phyloP scores from a whole-genome alignment of 2,888 invertebrate species.

The Ischnus inquisitorius region DNA sequence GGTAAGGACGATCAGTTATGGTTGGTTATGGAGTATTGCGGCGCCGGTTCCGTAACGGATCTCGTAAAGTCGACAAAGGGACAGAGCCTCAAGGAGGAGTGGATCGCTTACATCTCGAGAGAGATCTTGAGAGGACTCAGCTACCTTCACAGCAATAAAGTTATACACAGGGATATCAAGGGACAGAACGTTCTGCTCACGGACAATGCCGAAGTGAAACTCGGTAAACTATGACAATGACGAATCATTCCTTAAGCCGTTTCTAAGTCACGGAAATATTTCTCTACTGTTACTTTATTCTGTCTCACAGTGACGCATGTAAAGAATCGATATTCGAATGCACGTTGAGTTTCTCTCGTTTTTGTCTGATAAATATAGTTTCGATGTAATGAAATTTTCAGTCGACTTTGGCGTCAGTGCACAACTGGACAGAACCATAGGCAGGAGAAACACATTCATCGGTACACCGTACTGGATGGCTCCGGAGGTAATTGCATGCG shows the following conservation, averaged over 20 bases:
- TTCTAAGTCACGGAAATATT: neutral
- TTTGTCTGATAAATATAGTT: neutral
- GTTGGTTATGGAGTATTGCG: conserved; percentile 99
- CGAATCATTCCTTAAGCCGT: neutral
- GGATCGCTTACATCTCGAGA: conserved; percentile 99
- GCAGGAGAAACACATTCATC: conserved; percentile 99
- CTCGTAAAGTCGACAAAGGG: conserved; percentile 99
- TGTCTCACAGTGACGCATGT: neutral
- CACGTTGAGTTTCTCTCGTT: neutral
- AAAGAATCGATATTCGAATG: neutral
- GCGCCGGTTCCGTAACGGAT: conserved; percentile 99
- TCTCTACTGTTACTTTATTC: neutral
- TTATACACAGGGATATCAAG: conserved; percentile 99
- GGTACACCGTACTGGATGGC: conserved; percentile 99
- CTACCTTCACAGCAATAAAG: conserved; percentile 99
- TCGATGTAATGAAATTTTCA: conserved; percentile 82
- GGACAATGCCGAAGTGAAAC: conserved; percentile 99
- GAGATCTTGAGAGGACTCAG: conserved; percentile 98
- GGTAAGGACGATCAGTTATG: conserved; percentile 99
- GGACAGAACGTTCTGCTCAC: conserved; percentile 99
- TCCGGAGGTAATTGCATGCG: conserved; percentile 99
- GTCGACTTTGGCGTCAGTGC: conserved; percentile 99
- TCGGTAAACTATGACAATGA: conserved; percentile 88
- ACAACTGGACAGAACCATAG: conserved; percentile 99
- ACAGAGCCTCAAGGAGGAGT: conserved; percentile 99